Evolutionary conservation across 2,113 vertebrate species (phyloP), one percentile per base, ranked within the genome.

Genomic region (Microcebus ravelobensis): DNA sequence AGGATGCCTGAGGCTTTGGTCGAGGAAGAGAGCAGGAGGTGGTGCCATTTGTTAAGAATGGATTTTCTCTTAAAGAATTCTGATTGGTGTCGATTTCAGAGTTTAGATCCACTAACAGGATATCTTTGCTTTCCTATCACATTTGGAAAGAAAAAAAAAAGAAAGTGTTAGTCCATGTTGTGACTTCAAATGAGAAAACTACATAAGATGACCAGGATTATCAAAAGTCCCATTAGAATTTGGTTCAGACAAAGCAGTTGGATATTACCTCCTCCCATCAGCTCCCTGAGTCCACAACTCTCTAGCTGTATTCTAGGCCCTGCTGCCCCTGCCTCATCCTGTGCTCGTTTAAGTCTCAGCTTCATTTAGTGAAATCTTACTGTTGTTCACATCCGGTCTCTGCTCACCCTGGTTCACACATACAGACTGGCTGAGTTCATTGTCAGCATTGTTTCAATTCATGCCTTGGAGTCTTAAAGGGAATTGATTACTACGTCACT

Each of bases 61-160:
- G 98, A 98, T 98, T 98, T 98, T 98, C 99, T 99, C 99, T 99
- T 98, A 99, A 98, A 99, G 99, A 99, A 98, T 99, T 99, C 98
- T 99, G 99, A 99, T 99, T 99, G 98, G 98, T 98, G 98, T 99
- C 99, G 98, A 99, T 99, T 99, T 99, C 99, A 99, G 99, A 98
- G 97, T 99, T 99, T 98, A 99, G 98, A 98, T 99, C 99, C 99
- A 99, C 99, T 99, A 99, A 99, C 95, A 99, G 99, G 98, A 99
- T 98, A 98, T 99, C 99, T 99, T 99, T 99, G 99, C 98, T 98
- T 97, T 99, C 99, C 99, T 99, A 99, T 99, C 99, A 98, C 67
- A 98, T 99, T 98, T 97, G 97, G 98, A 98, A 98, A 98, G 97
- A 98, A 98, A 98, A 95, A 92, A 91, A 80, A 96, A 50, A 98